Evolutionary conservation across 2,888 invertebrate species (phyloP).

Genomic region (Eupithecia centaureata): DNA sequence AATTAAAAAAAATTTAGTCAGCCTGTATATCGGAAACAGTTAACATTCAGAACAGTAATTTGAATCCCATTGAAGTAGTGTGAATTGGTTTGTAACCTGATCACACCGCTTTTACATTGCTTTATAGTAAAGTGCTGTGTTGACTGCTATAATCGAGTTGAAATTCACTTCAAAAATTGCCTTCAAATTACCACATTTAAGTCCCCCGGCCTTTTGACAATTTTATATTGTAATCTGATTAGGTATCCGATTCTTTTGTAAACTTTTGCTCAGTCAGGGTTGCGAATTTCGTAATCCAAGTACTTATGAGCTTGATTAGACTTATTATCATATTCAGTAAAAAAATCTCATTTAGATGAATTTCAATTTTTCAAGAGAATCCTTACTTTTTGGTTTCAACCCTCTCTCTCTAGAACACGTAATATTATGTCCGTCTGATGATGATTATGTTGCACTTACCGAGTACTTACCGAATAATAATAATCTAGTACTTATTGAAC

Average conservation of each 20-base stretch:
- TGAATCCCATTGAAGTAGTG: constrained; percentile 33
- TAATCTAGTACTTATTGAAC: too few species aligned
- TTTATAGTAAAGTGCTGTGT: constrained; percentile 19
- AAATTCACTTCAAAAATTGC: constrained; percentile 25
- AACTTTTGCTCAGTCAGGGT: not conserved
- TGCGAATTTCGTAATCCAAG: not conserved
- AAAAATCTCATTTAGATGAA: too few species aligned
- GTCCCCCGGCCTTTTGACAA: not conserved
- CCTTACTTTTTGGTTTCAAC: too few species aligned
- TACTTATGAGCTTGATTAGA: not conserved
- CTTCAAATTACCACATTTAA: constrained; percentile 25
- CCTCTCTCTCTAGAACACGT: too few species aligned
- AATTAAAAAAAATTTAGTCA: not conserved
- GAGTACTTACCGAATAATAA: too few species aligned
- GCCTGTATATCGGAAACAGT: constrained; percentile 13
- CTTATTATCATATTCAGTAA: too few species aligned
- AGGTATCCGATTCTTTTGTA: not conserved
- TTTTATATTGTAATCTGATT: constrained; percentile 23
- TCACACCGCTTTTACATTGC: constrained; percentile 22
- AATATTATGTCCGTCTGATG: too few species aligned
- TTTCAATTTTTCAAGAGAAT: too few species aligned
- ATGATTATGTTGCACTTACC: too few species aligned
- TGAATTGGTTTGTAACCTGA: constrained; percentile 37
- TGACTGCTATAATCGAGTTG: constrained; percentile 7
- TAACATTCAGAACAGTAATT: constrained; percentile 31